Percentiles rank a stretch among this genome's conserved stretches.
Evolutionary conservation across 2,113 vertebrate genomes (phyloP).

Genomic region (Falco punctatus): DNA sequence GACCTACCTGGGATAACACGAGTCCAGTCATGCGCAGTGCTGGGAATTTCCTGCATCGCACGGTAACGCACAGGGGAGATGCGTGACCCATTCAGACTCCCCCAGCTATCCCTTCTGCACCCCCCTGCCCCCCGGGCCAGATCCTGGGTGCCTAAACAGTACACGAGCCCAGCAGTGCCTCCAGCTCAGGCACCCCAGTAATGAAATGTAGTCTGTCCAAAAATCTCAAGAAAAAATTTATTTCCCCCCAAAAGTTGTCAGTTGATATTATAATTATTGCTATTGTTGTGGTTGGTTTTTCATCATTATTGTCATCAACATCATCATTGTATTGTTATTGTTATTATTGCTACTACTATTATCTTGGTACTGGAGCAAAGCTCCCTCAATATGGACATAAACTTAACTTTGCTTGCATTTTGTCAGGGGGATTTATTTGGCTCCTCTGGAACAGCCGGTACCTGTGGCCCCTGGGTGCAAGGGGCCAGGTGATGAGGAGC

Average conservation of each 20-base stretch:
- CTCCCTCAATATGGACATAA: fast-evolving
- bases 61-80: background rate
- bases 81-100: background rate
- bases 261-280: background rate
- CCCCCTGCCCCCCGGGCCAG: fast-evolving
- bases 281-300: no score
- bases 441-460: background rate
- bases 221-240: background rate
- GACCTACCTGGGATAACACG: background rate
- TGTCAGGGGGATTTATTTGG: background rate
- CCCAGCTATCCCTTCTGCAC: background rate
- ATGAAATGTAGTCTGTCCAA: background rate
- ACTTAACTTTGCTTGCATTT: background rate
- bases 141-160: background rate
- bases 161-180: no score
- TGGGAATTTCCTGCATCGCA: background rate
- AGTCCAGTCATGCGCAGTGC: fast-evolving
- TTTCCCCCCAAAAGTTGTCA: background rate
- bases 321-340: background rate
- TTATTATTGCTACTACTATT: fast-evolving
- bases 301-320: no score
- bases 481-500: background rate
- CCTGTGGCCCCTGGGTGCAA: background rate
- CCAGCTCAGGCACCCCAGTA: background rate
- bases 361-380: background rate